Conservation (phyloP, 2,888 invertebrate genomes). For the Lapara coniferarum region DNA sequence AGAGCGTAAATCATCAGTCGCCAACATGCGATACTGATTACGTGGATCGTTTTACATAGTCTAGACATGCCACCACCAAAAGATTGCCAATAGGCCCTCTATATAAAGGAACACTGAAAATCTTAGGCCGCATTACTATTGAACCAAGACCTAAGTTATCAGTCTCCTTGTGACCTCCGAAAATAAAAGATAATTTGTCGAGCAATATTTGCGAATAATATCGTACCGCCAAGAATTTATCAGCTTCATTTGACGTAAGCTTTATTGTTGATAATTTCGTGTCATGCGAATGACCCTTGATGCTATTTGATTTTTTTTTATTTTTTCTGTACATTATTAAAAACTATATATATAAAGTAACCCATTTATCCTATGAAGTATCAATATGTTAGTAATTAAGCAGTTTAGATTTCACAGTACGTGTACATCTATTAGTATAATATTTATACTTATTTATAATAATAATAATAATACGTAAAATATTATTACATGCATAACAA, state of each 20-base stretch:
- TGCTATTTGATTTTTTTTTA: background rate
- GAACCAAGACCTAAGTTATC: slow-evolving; percentile 29
- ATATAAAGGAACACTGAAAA: slow-evolving; percentile 39
- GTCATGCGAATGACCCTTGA: slow-evolving; percentile 38
- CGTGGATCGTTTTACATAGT: slow-evolving; percentile 53
- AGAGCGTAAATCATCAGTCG: slow-evolving; percentile 55
- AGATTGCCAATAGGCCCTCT: slow-evolving; percentile 44
- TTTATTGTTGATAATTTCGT: slow-evolving; percentile 49
- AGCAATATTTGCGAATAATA: slow-evolving; percentile 44
- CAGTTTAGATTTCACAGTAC: background rate
- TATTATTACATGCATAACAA: slow-evolving; percentile 50
- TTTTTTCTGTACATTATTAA: too few relatives aligned
- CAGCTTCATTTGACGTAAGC: slow-evolving; percentile 56
- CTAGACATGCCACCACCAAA: slow-evolving; percentile 43
- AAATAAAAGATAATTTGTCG: slow-evolving; percentile 47
- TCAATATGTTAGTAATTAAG: background rate
- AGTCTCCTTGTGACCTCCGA: slow-evolving; percentile 39
- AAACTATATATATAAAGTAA: background rate
- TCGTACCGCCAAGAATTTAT: slow-evolving; percentile 40
- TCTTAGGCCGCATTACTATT: slow-evolving; percentile 13
- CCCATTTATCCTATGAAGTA: slow-evolving; percentile 5
- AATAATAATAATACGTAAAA: background rate
- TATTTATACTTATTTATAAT: background rate
- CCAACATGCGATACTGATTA: slow-evolving; percentile 56
- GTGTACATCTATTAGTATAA: background rate